Percentiles rank a stretch among this genome's conserved stretches.
Conservation (phyloP, 2,888 invertebrate species). For the Epinotia nisella region DNA sequence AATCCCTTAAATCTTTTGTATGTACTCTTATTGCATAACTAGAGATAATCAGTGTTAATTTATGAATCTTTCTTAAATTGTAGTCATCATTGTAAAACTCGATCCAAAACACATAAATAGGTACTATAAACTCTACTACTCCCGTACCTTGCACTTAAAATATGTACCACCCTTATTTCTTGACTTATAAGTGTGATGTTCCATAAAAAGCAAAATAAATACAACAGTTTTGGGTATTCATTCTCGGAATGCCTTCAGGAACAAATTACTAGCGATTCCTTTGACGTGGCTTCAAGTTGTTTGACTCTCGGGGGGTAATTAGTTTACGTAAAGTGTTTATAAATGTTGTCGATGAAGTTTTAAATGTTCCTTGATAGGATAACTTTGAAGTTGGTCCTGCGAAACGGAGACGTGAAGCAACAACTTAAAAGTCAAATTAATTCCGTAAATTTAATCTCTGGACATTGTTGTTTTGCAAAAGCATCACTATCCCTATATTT, state of each 20-base stretch:
- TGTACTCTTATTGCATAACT: too few relatives aligned
- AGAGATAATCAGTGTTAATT: too few relatives aligned
- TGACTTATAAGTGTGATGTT: not conserved
- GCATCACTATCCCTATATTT: too few relatives aligned
- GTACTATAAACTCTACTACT: not conserved
- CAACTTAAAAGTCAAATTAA: too few relatives aligned
- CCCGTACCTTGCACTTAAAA: not conserved
- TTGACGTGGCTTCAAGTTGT: conserved; percentile 16
- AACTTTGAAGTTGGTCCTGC: not conserved
- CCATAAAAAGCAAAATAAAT: not conserved
- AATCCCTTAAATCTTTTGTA: too few relatives aligned
- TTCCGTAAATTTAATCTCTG: too few relatives aligned
- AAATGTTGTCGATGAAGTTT: conserved; percentile 6
- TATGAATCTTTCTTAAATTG: too few relatives aligned
- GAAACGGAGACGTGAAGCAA: not conserved
- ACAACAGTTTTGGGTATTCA: not conserved
- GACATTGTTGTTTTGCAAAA: too few relatives aligned
- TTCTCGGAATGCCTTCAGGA: not conserved
- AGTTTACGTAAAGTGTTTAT: conserved; percentile 5
- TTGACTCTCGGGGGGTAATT: not conserved
- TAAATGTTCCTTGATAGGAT: not conserved
- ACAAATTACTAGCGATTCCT: conserved; percentile 14
- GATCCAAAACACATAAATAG: not conserved
- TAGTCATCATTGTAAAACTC: too few relatives aligned
- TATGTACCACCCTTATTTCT: not conserved